A percentile compares a stretch with the other conserved stretches of the same genome.
Conservation (phyloP, 2,888 invertebrate genomes). For the Rhamphomyia laevipes region DNA sequence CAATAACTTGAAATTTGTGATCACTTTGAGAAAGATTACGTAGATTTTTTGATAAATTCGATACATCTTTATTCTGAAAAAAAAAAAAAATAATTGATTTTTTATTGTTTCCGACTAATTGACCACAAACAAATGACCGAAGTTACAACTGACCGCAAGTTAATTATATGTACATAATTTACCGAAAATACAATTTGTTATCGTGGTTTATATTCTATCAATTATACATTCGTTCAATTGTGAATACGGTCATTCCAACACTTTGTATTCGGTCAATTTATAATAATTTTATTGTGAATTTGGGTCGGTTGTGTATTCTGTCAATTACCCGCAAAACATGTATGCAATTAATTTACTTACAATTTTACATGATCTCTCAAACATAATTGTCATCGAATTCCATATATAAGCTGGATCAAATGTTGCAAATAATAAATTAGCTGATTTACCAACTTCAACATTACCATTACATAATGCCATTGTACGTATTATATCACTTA, state of each 20-base stretch:
- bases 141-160: too few species aligned
- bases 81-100: slow-evolving; percentile 12
- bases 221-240: too few species aligned
- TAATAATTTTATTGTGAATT: too few species aligned
- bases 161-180: too few species aligned
- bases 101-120: slow-evolving; percentile 12
- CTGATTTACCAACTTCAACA: slow-evolving; percentile 67
- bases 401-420: slow-evolving; percentile 79
- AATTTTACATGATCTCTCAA: slow-evolving; percentile 44
- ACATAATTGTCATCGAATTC: slow-evolving; percentile 60
- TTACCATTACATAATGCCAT: slow-evolving; percentile 43
- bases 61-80: slow-evolving; percentile 21
- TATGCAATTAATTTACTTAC: slow-evolving; percentile 16
- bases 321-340: too few species aligned
- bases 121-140: background rate
- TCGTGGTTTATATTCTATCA: too few species aligned
- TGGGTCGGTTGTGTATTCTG: too few species aligned
- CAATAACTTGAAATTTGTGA: slow-evolving; percentile 33
- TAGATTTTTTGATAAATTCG: slow-evolving; percentile 14
- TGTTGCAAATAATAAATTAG: slow-evolving; percentile 70
- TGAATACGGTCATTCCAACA: too few species aligned
- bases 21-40: slow-evolving; percentile 12
- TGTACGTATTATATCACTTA: slow-evolving; percentile 64
- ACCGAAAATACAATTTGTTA: too few species aligned
- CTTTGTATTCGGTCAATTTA: too few species aligned